Base-by-base conservation (phyloP, 2,113 vertebrate species). In the Melanostigma gelatinosum region DNA sequence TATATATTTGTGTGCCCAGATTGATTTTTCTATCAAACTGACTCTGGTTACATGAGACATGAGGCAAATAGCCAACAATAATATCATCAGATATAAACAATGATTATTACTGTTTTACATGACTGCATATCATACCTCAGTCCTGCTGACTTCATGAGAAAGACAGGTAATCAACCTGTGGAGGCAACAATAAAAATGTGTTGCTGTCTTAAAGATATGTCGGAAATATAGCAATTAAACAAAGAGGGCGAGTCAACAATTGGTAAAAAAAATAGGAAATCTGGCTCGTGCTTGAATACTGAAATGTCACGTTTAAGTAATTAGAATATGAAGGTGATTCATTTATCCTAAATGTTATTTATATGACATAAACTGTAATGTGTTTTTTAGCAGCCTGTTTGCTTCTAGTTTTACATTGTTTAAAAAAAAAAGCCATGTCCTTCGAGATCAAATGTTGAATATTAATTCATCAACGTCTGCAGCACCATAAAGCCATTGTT, bases 161-260 rank as follows among this genome's bases (percentile, higher is more conserved):
- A 1, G 52, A 38, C 62, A 24, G 22, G 44, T 65, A 50, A 55
- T 27, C 55, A 58, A 62, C 34, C 8, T 84, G 79, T 67, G 27
- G 55, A 48, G 12, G 27, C 32, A 24, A 34, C 12, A 55, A 48
- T 52, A 40, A 38, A 6, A 68, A 80, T 64, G 2, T 57, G 32
- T 9, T 67, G 86, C 15, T 86, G 78, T 84, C 48, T 86, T 86
- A 40, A 80, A 0, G 42, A 57, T 13, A 70, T 68, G 55, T 84
- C 11, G 71, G 79, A 89, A 76, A 85, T 16, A 58, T 69, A 8
- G 2, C 0, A 0, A n/a, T 13, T 13, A 16, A 52, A 44, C 1
- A 34, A 22, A 36, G 3, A 63, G n/a, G 3, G 0, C 18, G 38
- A 46, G 8, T 42, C 24, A 34, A 12, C 8, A 42, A 67, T 46